Percentiles rank a stretch among this genome's conserved stretches.
phyloP scores from a whole-genome alignment of 2,113 vertebrate genomes.

The Sula dactylatra region DNA sequence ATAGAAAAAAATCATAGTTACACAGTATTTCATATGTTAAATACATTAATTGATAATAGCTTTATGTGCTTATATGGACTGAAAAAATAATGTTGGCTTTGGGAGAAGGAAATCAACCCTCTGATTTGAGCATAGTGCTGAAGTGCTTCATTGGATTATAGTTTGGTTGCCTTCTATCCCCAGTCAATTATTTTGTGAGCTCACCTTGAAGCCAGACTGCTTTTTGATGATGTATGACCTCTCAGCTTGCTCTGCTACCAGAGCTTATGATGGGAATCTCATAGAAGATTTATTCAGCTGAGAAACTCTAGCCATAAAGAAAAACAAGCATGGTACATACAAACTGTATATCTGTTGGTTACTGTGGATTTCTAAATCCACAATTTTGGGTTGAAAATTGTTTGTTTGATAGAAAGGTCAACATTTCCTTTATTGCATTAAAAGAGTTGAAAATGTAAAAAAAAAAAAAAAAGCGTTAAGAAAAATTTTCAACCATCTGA shows the following conservation, averaged over 20 bases:
- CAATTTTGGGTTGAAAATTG: neutral
- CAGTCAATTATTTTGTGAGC: neutral
- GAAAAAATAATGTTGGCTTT: neutral
- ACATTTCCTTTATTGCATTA: neutral
- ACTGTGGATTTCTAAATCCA: neutral
- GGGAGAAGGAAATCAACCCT: neutral
- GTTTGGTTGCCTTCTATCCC: neutral
- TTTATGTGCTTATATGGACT: neutral
- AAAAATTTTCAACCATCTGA: neutral
- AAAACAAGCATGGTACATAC: neutral
- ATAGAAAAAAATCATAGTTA: neutral
- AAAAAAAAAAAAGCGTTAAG: neutral
- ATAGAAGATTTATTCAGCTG: conserved; percentile 1
- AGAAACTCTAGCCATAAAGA: neutral
- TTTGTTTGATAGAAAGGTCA: neutral
- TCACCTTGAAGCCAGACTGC: neutral
- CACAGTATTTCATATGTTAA: neutral
- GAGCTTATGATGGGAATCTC: neutral
- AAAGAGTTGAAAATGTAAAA: neutral
- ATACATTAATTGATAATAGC: neutral
- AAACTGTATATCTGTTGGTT: neutral
- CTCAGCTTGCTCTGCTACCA: neutral
- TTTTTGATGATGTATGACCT: neutral
- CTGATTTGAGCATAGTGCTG: neutral
- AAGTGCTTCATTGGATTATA: neutral